Base-by-base conservation (phyloP, 2,888 invertebrate species). In the Salticus scenicus region DNA sequence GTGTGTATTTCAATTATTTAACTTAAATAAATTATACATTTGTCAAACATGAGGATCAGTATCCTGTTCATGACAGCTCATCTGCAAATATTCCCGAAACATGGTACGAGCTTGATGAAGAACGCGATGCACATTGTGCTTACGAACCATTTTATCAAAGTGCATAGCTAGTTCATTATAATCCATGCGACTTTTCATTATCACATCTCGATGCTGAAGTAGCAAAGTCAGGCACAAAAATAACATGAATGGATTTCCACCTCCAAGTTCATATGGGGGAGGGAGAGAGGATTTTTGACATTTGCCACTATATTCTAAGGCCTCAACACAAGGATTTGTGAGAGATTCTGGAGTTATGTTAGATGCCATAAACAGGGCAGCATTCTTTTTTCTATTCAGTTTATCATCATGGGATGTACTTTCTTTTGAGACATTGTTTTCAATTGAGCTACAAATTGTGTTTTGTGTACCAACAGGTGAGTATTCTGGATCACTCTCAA, bases 91-190 rank as follows among this genome's bases (percentile, higher is more conserved):
- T 87, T 96, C 94, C 37, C 96, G 95, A 91, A 97, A 98, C 94
- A 98, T 94, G 90, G 95, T 94, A 82, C 98, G 93, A 20, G 98
- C 98, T 91, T 97, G 96, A 92, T 96, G 96, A 77, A 98, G 93
- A 87, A 98, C 97, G 90, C 95, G 94, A 88, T 94, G 95, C 17
- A 98, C 98, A 92, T 98, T 95, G 91, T 98, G 98, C 90, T 97
- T 97, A 28, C 98, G 94, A 85, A 98, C 97, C 96, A 98, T 97
- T 92, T 97, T 97, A 92, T 98, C 98, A 91, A 98, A 98, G 92
- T 98, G 97, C 97, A 98, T 98, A 8, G 98, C 98, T 91, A 98
- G 94, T 91, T 98, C 98, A 91, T 98, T 98, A 92, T 98, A 98
- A 92, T 98, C 98, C 96, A 98, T 96, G 63, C 94, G 94, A 91